Evolutionary conservation across 2,888 invertebrate species (phyloP), one percentile per base, ranked within the genome.

Genomic region (Gasteruption jaculator): DNA sequence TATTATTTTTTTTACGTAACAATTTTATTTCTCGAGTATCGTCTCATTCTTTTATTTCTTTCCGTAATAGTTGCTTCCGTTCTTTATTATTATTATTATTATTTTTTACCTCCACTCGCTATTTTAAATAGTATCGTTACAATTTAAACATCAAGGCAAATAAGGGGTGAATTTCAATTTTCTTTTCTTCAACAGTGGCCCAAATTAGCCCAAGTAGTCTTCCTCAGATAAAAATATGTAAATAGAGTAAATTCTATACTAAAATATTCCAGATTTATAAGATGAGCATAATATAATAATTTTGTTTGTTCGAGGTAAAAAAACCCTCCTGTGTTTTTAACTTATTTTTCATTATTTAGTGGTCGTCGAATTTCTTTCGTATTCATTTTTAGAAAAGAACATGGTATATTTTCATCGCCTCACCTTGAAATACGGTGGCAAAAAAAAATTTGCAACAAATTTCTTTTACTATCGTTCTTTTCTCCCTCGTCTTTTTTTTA

Each of bases 151-250:
- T 66, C 67, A 69, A 71, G 71, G 71, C 71, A 71, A 71, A 71
- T 68, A 68, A 71, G 69, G 69, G 71, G 69, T 71, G 68, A 71
- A 71, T 71, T 71, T 68, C n/a, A n/a, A n/a, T n/a, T n/a, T n/a
- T n/a, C n/a, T n/a, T n/a, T n/a, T n/a, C n/a, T n/a, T n/a, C 63
- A 70, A 71, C 71, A 71, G 68, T 68, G 69, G 70, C 69, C 65
- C 68, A 65, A 69, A 69, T 68, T 60, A 61, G 68, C 68, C n/a
- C 69, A 67, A 66, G 68, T 69, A 69, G 67, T 70, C 67, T 65
- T 68, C 63, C 66, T 68, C 67, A 65, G 68, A 68, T 70, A 71
- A 68, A 71, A 71, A 69, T 68, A 70, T 68, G 68, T 68, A 69
- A 71, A 71, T 70, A 70, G 69, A 70, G 68, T 71, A 70, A 68